Base-by-base conservation (phyloP, 1,140 invertebrate species). In the Delia radicum region DNA sequence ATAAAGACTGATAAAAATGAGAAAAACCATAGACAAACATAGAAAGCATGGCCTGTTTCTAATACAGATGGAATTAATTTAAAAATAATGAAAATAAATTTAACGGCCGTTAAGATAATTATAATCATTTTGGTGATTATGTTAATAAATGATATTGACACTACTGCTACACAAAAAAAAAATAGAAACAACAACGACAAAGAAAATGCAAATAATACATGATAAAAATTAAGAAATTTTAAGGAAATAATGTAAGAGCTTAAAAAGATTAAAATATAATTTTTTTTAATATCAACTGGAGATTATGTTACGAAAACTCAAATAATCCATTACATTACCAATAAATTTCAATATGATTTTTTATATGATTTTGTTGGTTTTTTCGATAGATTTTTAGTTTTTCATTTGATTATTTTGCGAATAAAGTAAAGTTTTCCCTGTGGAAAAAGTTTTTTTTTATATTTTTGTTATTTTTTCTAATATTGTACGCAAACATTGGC, bases 1-100 rank as follows among this genome's bases (percentile, higher is more conserved):
- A 10, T 13, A 42, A 42, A 42, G 12, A 10, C 33, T 10, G 33
- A 10, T 33, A 0, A 13, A 42, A 42, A 42, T n/a, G n/a, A n/a
- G n/a, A n/a, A n/a, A n/a, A n/a, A n/a, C n/a, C n/a, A n/a, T n/a
- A n/a, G n/a, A n/a, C n/a, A n/a, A n/a, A n/a, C n/a, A n/a, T n/a
- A n/a, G n/a, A n/a, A n/a, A n/a, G n/a, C n/a, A n/a, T n/a, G n/a
- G n/a, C n/a, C 48, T 24, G 65, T 21, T 31, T 33, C 24, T 33
- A 33, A 18, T 69, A 21, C 29, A 69, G 65, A 69, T 69, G 65
- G 65, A 21, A 69, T 69, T 69, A 69, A 69, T 69, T 69, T 69
- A 31, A 24, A 69, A 69, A 69, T 69, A 69, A 69, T 69, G 29
- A 33, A 33, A 33, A 69, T 33, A 37, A 69, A 37, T 69, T 69